Evolutionary conservation across 2,888 invertebrate species (phyloP).

Genomic region (Dioctria linearis): DNA sequence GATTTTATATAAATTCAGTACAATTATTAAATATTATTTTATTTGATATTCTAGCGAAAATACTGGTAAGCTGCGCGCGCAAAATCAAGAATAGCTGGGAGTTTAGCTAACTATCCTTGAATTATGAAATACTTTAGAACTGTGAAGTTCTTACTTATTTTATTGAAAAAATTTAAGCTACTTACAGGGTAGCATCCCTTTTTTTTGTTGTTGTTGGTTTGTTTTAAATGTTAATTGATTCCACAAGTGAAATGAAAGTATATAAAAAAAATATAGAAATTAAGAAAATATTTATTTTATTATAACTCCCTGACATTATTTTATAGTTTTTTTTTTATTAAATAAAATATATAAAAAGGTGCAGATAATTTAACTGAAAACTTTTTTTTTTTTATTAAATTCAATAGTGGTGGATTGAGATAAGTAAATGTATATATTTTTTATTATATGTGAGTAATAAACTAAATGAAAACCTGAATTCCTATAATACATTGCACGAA

Average conservation of each 20-base stretch:
- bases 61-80: not conserved
- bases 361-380: conserved; percentile 37
- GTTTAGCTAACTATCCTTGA: conserved; percentile 32
- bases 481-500: no score
- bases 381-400: not conserved
- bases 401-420: conserved; percentile 10
- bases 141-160: no score
- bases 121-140: not conserved
- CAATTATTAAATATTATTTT: no score
- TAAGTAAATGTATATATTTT: not conserved
- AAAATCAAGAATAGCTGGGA: conserved; percentile 37
- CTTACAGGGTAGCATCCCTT: conserved; percentile 85
- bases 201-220: conserved; percentile 62
- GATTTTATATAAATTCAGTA: conserved; percentile 45
- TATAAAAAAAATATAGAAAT: conserved; percentile 15
- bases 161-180: conserved; percentile 71
- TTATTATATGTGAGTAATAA: no score
- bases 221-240: conserved; percentile 6
- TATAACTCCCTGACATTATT: conserved; percentile 18
- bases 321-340: conserved; percentile 22
- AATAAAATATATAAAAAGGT: conserved; percentile 37
- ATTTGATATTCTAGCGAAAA: not conserved
- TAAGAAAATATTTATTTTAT: conserved; percentile 36
- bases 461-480: no score
- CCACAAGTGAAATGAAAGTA: not conserved